Base-by-base conservation (phyloP, 2,888 invertebrate species). In the Caenorhabditis sp. region DNA sequence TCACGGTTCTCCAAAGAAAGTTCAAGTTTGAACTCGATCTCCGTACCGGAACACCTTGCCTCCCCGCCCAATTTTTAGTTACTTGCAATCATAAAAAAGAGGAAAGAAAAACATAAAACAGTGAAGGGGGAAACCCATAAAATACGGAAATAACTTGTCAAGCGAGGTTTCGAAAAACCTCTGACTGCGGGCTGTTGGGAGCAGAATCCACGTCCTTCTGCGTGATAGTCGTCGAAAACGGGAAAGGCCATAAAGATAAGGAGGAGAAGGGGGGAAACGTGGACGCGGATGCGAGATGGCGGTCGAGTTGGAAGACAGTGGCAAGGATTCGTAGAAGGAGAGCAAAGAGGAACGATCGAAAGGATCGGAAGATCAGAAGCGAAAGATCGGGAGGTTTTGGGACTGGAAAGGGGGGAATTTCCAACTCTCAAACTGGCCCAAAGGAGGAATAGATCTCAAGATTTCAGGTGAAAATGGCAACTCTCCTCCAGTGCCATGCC, bases 241-340 rank as follows among this genome's bases (percentile, higher is more conserved):
- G 51, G 53, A 74, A 71, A 67, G 76, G 67, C 67, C 64, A 76
- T 76, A 76, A 76, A 76, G 76, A 76, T 76, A 76, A 76, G 65
- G 20, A 37, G 20, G 53, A 6, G 24, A 15, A 20, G 18, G 35
- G 32, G 24, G 18, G 44, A 67, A 76, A 76, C 74, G 74, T 74
- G 74, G 58, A 74, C 74, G 74, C 74, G 74, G 74, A 74, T 74
- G 74, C 51, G 65, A 64, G 47, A 64, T 56, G 32, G 72, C 9
- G 20, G 22, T n/a, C 26, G 44, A 24, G n/a, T n/a, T n/a, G 6
- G 47, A 44, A 44, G 62, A 53, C 32, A 9, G 32, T 9, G 9
- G 37, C 24, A 53, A 22, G 51, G 5, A n/a, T n/a, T n/a, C n/a
- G n/a, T n/a, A n/a, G n/a, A n/a, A n/a, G n/a, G n/a, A n/a, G n/a